Evolutionary conservation across 2,888 invertebrate genomes (phyloP).

Genomic region (Agrotis segetum): DNA sequence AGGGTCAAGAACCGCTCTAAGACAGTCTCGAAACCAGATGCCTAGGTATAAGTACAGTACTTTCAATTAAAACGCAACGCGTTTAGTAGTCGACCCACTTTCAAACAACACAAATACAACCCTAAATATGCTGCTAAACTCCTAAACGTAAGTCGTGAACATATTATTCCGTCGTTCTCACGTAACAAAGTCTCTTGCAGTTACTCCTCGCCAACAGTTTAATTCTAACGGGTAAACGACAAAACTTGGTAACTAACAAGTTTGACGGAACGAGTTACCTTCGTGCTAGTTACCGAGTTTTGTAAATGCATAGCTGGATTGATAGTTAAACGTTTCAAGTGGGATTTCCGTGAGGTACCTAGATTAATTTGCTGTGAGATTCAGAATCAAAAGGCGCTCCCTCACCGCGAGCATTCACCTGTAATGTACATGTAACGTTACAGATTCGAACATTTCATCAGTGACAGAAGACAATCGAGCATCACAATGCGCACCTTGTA

Average conservation of each 20-base stretch:
- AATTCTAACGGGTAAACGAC: conserved; percentile 55
- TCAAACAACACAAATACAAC: neutral
- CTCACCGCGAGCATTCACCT: too few species aligned
- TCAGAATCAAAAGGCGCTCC: neutral
- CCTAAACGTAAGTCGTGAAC: conserved; percentile 14
- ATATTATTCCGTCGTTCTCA: conserved; percentile 20
- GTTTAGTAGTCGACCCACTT: too few species aligned
- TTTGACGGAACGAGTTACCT: conserved; percentile 44
- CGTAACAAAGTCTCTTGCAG: conserved; percentile 26
- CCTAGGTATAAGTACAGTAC: too few species aligned
- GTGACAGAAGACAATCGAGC: too few species aligned
- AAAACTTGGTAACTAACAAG: conserved; percentile 55
- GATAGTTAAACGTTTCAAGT: neutral
- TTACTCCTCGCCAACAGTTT: conserved; percentile 43
- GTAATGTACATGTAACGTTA: too few species aligned
- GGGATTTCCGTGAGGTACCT: neutral
- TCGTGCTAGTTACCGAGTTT: conserved; percentile 38
- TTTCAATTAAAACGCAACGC: too few species aligned
- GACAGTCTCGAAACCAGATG: too few species aligned
- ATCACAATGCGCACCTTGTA: too few species aligned
- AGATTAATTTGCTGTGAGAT: neutral
- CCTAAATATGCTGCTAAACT: neutral
- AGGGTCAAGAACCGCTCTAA: too few species aligned
- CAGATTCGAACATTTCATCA: too few species aligned
- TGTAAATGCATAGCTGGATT: conserved; percentile 20